Evolutionary conservation across 1,140 invertebrate genomes (phyloP).

Genomic region (Drosophila bifasciata): DNA sequence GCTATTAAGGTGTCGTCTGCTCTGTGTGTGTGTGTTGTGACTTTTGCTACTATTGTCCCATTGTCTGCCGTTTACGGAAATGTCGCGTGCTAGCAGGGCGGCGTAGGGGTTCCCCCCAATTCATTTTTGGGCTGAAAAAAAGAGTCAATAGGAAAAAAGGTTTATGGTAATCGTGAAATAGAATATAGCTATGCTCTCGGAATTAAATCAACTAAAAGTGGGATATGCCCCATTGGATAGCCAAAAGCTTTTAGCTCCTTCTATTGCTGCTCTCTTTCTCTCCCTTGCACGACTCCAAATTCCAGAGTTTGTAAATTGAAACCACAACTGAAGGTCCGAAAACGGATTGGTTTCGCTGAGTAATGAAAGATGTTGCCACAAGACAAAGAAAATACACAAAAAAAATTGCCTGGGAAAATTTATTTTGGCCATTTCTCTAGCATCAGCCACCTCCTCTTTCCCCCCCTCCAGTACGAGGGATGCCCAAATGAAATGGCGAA

Average conservation of each 20-base stretch:
- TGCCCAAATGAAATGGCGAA: conserved; percentile 24
- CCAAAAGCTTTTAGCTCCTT: no score
- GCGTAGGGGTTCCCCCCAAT: conserved; percentile 21
- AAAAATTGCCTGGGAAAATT: conserved; percentile 53
- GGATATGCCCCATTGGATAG: not conserved
- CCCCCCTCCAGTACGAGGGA: not conserved
- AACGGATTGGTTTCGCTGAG: conserved; percentile 29
- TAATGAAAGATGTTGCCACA: conserved; percentile 28
- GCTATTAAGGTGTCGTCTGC: conserved; percentile 59
- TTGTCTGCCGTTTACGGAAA: conserved; percentile 54
- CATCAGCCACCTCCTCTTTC: not conserved
- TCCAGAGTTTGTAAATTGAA: conserved; percentile 14
- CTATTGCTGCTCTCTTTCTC: not conserved
- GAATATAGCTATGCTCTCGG: not conserved
- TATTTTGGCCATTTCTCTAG: conserved; percentile 3
- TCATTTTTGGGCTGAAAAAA: conserved; percentile 7
- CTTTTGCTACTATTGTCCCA: conserved; percentile 56
- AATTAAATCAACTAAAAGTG: not conserved
- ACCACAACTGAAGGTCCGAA: conserved; percentile 11
- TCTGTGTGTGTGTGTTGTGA: conserved; percentile 36
- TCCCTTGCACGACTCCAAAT: not conserved
- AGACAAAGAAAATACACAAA: conserved; percentile 1
- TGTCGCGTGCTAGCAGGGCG: conserved; percentile 33
- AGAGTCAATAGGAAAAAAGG: conserved; percentile 3
- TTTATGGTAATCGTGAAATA: not conserved